A percentile compares a stretch with the other conserved stretches of the same genome.
Conservation (phyloP, 1,140 invertebrate genomes). For the Vollenhovia emeryi region DNA sequence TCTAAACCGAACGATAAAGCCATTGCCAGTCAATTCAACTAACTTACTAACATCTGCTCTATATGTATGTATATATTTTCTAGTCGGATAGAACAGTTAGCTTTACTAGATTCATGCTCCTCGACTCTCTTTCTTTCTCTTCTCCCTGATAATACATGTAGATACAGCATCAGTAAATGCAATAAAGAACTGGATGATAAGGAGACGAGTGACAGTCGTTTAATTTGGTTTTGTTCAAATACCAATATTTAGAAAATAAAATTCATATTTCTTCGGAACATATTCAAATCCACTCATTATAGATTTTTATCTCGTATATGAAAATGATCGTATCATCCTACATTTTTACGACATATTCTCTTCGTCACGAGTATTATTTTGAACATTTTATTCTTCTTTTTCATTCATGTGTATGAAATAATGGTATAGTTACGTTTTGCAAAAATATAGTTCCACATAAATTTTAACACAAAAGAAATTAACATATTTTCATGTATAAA, state of each 20-base stretch:
- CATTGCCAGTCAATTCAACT: not conserved
- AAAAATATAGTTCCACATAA: conserved; percentile 1
- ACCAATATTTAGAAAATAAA: conserved; percentile 1
- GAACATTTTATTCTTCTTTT: not conserved
- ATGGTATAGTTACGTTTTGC: not conserved
- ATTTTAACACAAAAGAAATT: conserved; percentile 35
- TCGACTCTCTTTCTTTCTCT: not conserved
- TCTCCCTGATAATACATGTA: not conserved
- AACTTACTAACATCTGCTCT: not conserved
- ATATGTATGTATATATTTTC: not conserved
- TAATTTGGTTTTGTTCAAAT: not conserved
- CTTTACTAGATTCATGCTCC: no score
- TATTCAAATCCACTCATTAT: not conserved
- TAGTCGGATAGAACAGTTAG: not conserved
- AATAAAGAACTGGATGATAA: not conserved
- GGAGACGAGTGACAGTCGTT: not conserved
- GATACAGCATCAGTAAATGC: not conserved
- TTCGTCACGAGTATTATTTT: not conserved
- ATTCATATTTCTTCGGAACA: not conserved
- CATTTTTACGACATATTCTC: not conserved
- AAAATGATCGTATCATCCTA: not conserved
- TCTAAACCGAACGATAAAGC: not conserved
- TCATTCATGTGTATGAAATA: not conserved
- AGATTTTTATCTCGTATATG: not conserved
- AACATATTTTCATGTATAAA: not conserved